Percentiles rank a stretch among this genome's conserved stretches.
phyloP scores from a whole-genome alignment of 2,113 vertebrate species.

The Siphamia tubifer region DNA sequence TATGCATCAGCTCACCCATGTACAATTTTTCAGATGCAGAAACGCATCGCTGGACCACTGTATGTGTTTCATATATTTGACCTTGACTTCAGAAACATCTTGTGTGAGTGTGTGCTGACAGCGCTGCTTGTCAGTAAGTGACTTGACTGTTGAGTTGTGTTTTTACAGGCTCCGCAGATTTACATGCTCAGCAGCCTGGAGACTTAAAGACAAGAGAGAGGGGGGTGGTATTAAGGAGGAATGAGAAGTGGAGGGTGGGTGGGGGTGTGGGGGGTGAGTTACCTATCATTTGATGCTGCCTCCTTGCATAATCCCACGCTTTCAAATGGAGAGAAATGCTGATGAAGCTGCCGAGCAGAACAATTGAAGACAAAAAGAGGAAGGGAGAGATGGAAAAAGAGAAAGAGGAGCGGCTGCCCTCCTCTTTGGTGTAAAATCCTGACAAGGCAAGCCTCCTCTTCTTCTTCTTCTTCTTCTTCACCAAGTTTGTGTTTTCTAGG shows the following conservation, averaged over 20 bases:
- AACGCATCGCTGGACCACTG: not conserved
- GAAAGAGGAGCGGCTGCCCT: slow-evolving; percentile 39
- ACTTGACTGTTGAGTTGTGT: slow-evolving; percentile 58
- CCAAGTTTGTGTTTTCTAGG: slow-evolving; percentile 65
- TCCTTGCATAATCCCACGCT: slow-evolving; percentile 74
- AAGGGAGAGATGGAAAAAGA: slow-evolving; percentile 5
- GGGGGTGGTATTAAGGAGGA: slow-evolving; percentile 4
- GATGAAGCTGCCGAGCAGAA: slow-evolving; percentile 63
- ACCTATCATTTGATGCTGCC: slow-evolving; percentile 71
- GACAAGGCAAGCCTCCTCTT: slow-evolving; percentile 65
- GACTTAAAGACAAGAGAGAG: slow-evolving; percentile 69
- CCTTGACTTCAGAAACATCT: slow-evolving; percentile 48
- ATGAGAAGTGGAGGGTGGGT: not conserved
- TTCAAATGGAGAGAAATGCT: slow-evolving; percentile 67
- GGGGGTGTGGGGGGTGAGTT: slow-evolving; percentile 20
- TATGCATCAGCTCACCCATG: slow-evolving; percentile 31
- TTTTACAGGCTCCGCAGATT: slow-evolving; percentile 65
- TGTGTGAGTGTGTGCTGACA: slow-evolving; percentile 57
- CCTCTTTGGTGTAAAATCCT: slow-evolving; percentile 69
- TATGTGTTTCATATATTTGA: slow-evolving; percentile 36
- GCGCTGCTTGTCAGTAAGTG: slow-evolving; percentile 45
- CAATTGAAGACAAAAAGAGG: slow-evolving; percentile 50
- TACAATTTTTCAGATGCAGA: not conserved
- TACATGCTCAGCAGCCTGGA: slow-evolving; percentile 68
- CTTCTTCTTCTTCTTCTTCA: slow-evolving; percentile 44